These are phyloP conservation scores for Planiliza haematocheilus DNA, from an alignment of 2,113 vertebrate genomes.

Conservation along the genomic window DNA sequence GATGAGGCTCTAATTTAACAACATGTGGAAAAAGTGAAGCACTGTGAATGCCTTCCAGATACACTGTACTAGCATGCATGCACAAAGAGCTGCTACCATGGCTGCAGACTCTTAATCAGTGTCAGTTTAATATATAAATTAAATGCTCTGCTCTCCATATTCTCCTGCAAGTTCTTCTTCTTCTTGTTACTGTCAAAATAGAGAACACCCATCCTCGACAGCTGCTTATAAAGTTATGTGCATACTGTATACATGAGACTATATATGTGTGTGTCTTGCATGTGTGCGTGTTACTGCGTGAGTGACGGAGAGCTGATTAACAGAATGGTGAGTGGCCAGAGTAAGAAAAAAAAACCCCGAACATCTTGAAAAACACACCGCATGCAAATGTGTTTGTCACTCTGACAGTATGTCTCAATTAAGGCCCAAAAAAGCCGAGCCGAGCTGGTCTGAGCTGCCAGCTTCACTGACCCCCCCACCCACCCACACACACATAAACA, in stretches of 20 bases:
- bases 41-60: too few species aligned
- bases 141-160: constrained; percentile 9
- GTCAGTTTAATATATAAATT: neutral
- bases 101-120: neutral
- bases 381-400: constrained; percentile 99
- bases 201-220: neutral
- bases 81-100: neutral
- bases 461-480: constrained; percentile 89
- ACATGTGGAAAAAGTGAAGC: too few species aligned
- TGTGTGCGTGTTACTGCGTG: constrained; percentile 21
- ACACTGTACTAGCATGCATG: neutral
- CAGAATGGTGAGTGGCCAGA: constrained; percentile 86
- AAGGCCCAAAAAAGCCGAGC: constrained; percentile 84
- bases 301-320: constrained; percentile 93
- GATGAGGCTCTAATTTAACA: too few species aligned
- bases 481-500: constrained; percentile 80
- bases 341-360: constrained; percentile 89
- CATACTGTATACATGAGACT: constrained; percentile 1
- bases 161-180: constrained; percentile 60
- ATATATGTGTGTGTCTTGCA: neutral
- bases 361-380: constrained; percentile 89
- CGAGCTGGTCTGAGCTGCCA: constrained; percentile 84
- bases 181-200: constrained; percentile 77
- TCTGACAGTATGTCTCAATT: constrained; percentile 99
- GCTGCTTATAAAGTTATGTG: constrained; percentile 10